Evolutionary conservation across 2,888 invertebrate genomes (phyloP), one percentile per base, ranked within the genome.

Genomic region (Sminthurides aquaticus): DNA sequence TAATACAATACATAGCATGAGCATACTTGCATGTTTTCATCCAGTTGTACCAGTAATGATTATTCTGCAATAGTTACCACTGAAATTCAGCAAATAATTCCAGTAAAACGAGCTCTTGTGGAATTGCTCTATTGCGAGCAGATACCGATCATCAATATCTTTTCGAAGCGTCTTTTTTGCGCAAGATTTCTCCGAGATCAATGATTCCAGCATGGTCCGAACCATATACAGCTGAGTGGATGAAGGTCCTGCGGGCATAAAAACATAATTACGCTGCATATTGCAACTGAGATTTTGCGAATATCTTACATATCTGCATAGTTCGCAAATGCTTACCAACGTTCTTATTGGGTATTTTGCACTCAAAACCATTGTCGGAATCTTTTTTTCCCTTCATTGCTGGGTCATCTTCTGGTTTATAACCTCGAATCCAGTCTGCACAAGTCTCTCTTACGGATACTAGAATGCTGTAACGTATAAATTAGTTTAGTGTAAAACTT

Each of bases 211-310:
- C 89, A 99, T 99, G 0, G 99, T 99, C 5, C 99, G 86, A 2
- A 98, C 96, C 97, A 99, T 97, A 81, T 99, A 99, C 11, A 99
- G 82, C 81, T 98, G 90, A 0, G 92, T 93, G 0, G 92, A 90
- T 0, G 92, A 92, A 0, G 92, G 92, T 3, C 90, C 88, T 88
- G 76, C 1, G 63, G 60, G 59, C 65, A 60, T 20, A 34, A 25
- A 43, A 26, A 22, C 49, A 57, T 15, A 18, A 49, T 28, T 22
- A 57, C 49, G 5, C n/a, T n/a, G n/a, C n/a, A 65, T 26, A 65
- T 60, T 49, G 52, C 11, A 1, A 34, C 27, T 20, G 48, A 20
- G 18, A n/a, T 28, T 43, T 22, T 57, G 20, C 24, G 25, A n/a
- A n/a, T n/a, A n/a, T n/a, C n/a, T n/a, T n/a, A n/a, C n/a, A n/a